These are phyloP conservation scores for Cosmopolites sordidus DNA, from an alignment of 2,888 invertebrate species.

Conservation along the genomic window DNA sequence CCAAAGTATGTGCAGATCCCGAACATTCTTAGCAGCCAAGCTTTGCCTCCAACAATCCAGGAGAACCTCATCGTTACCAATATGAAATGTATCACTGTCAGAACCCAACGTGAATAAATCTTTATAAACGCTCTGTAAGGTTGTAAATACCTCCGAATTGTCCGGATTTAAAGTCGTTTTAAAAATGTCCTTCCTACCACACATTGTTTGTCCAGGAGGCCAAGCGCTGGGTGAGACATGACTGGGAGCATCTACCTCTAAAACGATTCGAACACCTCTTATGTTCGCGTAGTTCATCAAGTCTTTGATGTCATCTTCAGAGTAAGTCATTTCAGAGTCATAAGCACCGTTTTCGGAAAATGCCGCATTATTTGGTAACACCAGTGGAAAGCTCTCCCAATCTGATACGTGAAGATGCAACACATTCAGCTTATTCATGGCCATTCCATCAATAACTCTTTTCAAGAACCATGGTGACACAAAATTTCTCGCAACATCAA, in stretches of 20 bases:
- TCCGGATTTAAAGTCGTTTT: slow-evolving; percentile 74
- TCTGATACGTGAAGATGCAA: slow-evolving; percentile 88
- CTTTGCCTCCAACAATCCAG: slow-evolving; percentile 65
- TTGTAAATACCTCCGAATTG: slow-evolving; percentile 65
- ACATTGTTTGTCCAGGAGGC: slow-evolving; percentile 70
- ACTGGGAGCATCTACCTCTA: slow-evolving; percentile 86
- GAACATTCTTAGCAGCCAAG: slow-evolving; percentile 43
- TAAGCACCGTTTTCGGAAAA: slow-evolving; percentile 79
- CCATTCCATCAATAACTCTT: slow-evolving; percentile 79
- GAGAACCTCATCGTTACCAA: slow-evolving; percentile 75
- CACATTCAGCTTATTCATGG: slow-evolving; percentile 79
- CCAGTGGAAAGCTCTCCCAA: slow-evolving; percentile 85
- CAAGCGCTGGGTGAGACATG: slow-evolving; percentile 74
- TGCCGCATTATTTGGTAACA: slow-evolving; percentile 66
- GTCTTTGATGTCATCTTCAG: slow-evolving; percentile 62
- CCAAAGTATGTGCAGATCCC: slow-evolving; percentile 67
- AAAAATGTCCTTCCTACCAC: slow-evolving; percentile 66
- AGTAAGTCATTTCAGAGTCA: slow-evolving; percentile 64
- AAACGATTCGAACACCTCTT: slow-evolving; percentile 76
- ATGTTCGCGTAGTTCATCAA: slow-evolving; percentile 69
- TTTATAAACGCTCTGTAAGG: slow-evolving; percentile 66
- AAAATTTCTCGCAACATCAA: slow-evolving; percentile 87
- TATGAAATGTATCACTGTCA: slow-evolving; percentile 72
- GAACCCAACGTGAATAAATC: slow-evolving; percentile 69
- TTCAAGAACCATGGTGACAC: slow-evolving; percentile 66